These are phyloP conservation scores for Molanna angustata DNA, from an alignment of 2,888 invertebrate genomes.

Conservation along the genomic window DNA sequence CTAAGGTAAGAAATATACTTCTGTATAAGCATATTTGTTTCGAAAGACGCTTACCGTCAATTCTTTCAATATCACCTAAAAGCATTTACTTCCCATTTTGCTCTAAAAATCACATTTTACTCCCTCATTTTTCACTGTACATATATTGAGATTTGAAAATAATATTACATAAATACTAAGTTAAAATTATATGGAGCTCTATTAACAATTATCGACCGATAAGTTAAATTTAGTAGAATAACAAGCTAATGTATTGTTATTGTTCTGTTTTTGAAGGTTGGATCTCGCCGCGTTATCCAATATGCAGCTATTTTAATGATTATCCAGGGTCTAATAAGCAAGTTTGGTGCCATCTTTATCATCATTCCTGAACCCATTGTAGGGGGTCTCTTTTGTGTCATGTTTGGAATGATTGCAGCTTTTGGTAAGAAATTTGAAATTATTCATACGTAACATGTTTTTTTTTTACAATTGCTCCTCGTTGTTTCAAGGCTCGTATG, in stretches of 20 bases:
- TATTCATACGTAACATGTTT: background rate
- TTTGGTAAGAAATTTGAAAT: slow-evolving; percentile 71
- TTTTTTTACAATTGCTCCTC: background rate
- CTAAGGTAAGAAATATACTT: slow-evolving; percentile 59
- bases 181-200: too few species aligned
- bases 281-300: slow-evolving; percentile 76
- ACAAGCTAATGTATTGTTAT: too few species aligned
- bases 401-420: slow-evolving; percentile 81
- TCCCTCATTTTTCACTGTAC: too few species aligned
- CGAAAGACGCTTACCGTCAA: too few species aligned
- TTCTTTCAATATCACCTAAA: too few species aligned
- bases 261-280: slow-evolving; percentile 58
- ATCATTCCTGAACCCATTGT: slow-evolving; percentile 79
- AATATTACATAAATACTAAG: too few species aligned
- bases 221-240: too few species aligned
- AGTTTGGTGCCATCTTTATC: slow-evolving; percentile 76
- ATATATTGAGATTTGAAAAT: too few species aligned
- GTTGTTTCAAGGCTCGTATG: background rate
- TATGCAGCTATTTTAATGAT: slow-evolving; percentile 74
- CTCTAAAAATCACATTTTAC: too few species aligned
- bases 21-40: too few species aligned
- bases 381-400: slow-evolving; percentile 77
- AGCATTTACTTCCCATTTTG: too few species aligned
- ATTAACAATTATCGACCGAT: too few species aligned
- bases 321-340: slow-evolving; percentile 69